These are phyloP conservation scores for Holotrichia oblita DNA, from an alignment of 1,140 invertebrate species.

Conservation along the genomic window DNA sequence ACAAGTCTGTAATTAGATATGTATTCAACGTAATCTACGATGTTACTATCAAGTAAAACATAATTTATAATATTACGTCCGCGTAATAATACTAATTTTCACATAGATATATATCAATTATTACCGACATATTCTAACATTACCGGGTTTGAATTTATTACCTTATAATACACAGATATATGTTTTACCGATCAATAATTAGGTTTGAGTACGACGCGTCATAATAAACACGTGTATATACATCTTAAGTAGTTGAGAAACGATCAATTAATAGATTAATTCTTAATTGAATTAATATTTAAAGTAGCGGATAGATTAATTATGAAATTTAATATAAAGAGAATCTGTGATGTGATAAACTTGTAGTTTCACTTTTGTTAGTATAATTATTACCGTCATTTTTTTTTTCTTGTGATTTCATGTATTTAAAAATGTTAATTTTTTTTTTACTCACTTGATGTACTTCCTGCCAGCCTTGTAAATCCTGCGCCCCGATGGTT, in stretches of 20 bases:
- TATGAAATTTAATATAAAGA: too few species aligned
- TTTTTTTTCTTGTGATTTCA: too few species aligned
- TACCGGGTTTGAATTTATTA: neutral
- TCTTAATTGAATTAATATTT: constrained; percentile 15
- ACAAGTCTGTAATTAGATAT: neutral
- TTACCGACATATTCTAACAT: neutral
- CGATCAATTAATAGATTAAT: constrained; percentile 9
- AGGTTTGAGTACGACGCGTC: neutral
- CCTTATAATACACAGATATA: neutral
- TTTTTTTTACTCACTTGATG: constrained; percentile 83
- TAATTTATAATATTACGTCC: neutral
- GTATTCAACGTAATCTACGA: neutral
- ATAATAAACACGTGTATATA: constrained; percentile 1
- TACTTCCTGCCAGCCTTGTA: constrained; percentile 98
- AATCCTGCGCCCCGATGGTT: constrained; percentile 91
- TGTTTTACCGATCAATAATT: neutral
- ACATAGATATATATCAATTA: constrained; percentile 13
- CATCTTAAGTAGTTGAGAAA: neutral
- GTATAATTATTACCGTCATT: too few species aligned
- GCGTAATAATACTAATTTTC: neutral
- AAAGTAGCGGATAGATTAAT: too few species aligned
- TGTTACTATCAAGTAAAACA: neutral
- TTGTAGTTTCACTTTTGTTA: too few species aligned
- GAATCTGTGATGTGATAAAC: too few species aligned
- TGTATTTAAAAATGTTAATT: too few species aligned